A percentile compares a stretch with the other conserved stretches of the same genome.
Evolutionary conservation across 2,113 vertebrate species (phyloP).

Genomic region (Triplophysa dalaica): DNA sequence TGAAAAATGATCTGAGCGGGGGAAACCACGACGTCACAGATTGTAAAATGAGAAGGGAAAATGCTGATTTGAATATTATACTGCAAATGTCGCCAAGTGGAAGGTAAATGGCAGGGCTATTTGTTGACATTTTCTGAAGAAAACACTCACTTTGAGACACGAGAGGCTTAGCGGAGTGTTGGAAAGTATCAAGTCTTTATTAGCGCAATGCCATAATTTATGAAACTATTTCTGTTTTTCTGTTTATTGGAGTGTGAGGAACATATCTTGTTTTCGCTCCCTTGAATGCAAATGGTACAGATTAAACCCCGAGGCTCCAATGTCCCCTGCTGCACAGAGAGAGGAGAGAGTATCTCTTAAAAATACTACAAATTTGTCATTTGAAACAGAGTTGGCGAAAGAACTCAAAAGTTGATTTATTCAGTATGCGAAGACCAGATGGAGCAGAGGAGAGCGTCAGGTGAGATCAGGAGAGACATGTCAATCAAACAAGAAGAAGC

Average conservation of each 20-base stretch:
- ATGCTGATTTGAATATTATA: slow-evolving; percentile 29
- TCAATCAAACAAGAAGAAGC: slow-evolving; percentile 13
- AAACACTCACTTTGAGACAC: neutral
- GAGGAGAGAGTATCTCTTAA: slow-evolving; percentile 3
- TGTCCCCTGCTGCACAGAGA: slow-evolving; percentile 27
- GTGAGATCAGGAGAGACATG: neutral
- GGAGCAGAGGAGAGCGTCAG: neutral
- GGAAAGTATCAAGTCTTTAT: too few species aligned
- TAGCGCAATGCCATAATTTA: neutral
- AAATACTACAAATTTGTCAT: neutral
- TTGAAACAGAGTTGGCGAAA: neutral
- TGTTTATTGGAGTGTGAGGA: slow-evolving; percentile 28
- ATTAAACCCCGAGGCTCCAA: slow-evolving; percentile 61
- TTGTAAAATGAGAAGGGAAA: slow-evolving; percentile 20
- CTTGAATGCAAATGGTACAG: slow-evolving; percentile 66
- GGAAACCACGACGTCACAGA: neutral
- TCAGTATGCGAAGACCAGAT: neutral
- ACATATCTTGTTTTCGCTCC: slow-evolving; percentile 40
- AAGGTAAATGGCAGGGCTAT: neutral
- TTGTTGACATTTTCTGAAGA: neutral
- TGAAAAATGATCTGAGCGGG: neutral
- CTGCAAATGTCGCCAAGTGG: slow-evolving; percentile 27
- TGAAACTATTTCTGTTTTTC: slow-evolving; percentile 1
- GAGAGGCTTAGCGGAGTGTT: too few species aligned
- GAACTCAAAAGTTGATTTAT: neutral